Evolutionary conservation across 2,113 vertebrate species (phyloP).

Genomic region (Grammomys dolichurus): DNA sequence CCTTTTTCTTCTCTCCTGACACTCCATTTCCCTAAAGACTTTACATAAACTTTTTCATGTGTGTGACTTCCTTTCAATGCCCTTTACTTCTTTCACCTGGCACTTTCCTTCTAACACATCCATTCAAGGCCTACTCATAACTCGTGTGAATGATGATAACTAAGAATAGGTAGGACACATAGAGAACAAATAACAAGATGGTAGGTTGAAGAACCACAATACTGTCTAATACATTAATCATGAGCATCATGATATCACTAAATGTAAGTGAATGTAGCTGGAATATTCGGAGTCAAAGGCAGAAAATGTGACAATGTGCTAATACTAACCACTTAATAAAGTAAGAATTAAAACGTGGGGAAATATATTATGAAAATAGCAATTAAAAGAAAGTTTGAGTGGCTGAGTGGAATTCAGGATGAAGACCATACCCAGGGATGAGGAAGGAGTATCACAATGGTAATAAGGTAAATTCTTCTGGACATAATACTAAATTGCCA

Average conservation of each 20-base stretch:
- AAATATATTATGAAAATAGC: not conserved
- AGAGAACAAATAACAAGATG: conserved; percentile 21
- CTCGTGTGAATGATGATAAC: not conserved
- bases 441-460: not conserved
- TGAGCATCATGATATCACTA: not conserved
- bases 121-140: not conserved
- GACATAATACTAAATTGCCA: not conserved
- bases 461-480: not conserved
- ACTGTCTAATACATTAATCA: not conserved
- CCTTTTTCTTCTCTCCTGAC: not conserved
- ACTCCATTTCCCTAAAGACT: not conserved
- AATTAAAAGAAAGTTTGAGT: not conserved
- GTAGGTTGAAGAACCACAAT: not conserved
- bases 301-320: not conserved
- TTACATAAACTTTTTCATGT: not conserved
- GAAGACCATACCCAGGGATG: not conserved
- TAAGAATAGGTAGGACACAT: not conserved
- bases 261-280: not conserved
- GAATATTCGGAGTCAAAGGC: conserved; percentile 4
- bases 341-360: not conserved
- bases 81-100: not conserved
- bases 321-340: not conserved
- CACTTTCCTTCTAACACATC: not conserved
- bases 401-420: not conserved
- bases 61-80: not conserved